Evolutionary conservation across 2,888 invertebrate species (phyloP).

Genomic region (Disparrhopalites patrizii): DNA sequence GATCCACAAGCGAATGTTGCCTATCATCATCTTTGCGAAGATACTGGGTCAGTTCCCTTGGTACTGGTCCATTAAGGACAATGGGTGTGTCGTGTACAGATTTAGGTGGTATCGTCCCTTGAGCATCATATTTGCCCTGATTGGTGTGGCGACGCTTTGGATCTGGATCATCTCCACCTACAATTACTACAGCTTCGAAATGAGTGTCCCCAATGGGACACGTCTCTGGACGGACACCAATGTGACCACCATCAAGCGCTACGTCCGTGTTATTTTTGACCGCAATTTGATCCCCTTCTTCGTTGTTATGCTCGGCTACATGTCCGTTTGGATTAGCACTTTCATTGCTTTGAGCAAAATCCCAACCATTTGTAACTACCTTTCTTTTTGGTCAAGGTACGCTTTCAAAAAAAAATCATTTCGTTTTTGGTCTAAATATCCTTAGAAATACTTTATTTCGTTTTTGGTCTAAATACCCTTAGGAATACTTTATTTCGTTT

Average conservation of each 20-base stretch:
- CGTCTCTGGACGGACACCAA: not conserved
- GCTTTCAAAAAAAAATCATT: not conserved
- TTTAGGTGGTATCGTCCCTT: not conserved
- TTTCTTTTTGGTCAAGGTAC: constrained; percentile 13
- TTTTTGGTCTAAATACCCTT: not conserved
- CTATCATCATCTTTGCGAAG: not conserved
- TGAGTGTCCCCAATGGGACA: not conserved
- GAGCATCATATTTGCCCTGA: not conserved
- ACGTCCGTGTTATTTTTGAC: not conserved
- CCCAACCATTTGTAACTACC: not conserved
- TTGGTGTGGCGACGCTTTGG: not conserved
- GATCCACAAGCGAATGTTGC: not conserved
- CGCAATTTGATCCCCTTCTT: constrained; percentile 11
- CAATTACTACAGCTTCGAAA: constrained; percentile 10
- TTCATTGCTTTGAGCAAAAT: not conserved
- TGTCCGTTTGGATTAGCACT: constrained; percentile 10
- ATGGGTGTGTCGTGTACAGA: not conserved
- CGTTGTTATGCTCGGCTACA: constrained; percentile 10
- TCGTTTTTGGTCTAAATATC: not conserved
- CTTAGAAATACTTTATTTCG: too few relatives aligned
- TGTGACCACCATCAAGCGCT: not conserved
- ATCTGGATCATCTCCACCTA: not conserved
- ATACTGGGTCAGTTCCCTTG: not conserved
- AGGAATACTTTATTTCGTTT: too few relatives aligned
- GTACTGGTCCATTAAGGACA: not conserved